Evolutionary conservation across 1,140 invertebrate species (phyloP).

Genomic region (Nephotettix cincticeps): DNA sequence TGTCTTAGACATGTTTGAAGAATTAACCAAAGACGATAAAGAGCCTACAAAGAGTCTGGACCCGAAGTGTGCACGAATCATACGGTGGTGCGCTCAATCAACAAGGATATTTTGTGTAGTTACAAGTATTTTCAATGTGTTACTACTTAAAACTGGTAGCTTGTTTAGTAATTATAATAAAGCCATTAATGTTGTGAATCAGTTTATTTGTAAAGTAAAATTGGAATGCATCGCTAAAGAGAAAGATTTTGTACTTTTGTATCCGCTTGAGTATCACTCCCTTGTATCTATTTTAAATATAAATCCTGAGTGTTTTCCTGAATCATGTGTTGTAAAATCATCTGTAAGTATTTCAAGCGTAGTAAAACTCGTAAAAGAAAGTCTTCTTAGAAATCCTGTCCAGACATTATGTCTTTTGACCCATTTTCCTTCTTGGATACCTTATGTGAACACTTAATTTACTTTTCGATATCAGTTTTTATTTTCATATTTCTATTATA

Average conservation of each 20-base stretch:
- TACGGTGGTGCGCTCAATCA: not conserved
- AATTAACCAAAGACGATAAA: not conserved
- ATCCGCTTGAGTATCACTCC: not conserved
- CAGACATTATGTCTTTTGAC: not conserved
- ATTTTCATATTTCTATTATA: not conserved
- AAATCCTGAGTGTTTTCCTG: not conserved
- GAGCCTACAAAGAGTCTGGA: not conserved
- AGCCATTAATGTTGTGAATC: not conserved
- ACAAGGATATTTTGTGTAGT: conserved; percentile 6
- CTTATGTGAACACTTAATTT: not conserved
- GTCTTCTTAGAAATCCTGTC: not conserved
- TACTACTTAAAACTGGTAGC: not conserved
- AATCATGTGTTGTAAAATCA: not conserved
- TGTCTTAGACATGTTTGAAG: not conserved
- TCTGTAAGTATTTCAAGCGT: not conserved
- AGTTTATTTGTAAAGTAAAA: not conserved
- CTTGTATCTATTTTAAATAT: not conserved
- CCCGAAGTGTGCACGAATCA: not conserved
- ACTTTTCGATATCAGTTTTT: not conserved
- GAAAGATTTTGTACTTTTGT: conserved; percentile 1
- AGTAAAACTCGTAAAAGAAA: not conserved
- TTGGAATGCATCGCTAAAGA: not conserved
- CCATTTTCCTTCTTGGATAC: not conserved
- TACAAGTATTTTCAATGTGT: not conserved
- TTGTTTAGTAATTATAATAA: not conserved